These are phyloP conservation scores for Drosophila neocordata DNA, from an alignment of 1,140 invertebrate species.

Conservation along the genomic window DNA sequence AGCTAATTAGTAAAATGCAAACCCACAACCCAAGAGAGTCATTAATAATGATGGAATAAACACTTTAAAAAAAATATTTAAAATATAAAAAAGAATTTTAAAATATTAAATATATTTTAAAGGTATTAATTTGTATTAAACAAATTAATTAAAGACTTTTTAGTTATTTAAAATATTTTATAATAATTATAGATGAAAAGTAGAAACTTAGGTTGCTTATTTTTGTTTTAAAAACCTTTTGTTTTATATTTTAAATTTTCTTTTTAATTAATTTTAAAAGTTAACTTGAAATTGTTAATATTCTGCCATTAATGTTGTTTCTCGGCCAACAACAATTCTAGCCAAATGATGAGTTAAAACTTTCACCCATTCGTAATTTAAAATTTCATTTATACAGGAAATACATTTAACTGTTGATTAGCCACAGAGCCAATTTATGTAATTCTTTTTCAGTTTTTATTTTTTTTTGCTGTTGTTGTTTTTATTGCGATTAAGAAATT, in stretches of 20 bases:
- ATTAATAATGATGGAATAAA: too few species aligned
- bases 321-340: not conserved
- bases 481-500: constrained; percentile 47
- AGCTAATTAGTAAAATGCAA: not conserved
- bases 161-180: too few species aligned
- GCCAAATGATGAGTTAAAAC: constrained; percentile 1
- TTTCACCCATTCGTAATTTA: not conserved
- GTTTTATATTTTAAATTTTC: too few species aligned
- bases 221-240: too few species aligned
- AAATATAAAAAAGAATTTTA: too few species aligned
- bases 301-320: not conserved
- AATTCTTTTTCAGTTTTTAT: not conserved
- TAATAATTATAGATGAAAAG: too few species aligned
- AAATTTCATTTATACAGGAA: constrained; percentile 1
- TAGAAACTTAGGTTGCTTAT: too few species aligned
- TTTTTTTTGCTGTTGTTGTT: not conserved
- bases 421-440: constrained; percentile 1
- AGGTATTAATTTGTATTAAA: too few species aligned
- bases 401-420: constrained; percentile 5
- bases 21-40: not conserved
- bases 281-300: too few species aligned
- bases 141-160: too few species aligned
- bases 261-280: not conserved
- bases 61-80: too few species aligned
- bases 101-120: too few species aligned